phyloP scores from a whole-genome alignment of 2,888 invertebrate genomes.

The Patella depressa region DNA sequence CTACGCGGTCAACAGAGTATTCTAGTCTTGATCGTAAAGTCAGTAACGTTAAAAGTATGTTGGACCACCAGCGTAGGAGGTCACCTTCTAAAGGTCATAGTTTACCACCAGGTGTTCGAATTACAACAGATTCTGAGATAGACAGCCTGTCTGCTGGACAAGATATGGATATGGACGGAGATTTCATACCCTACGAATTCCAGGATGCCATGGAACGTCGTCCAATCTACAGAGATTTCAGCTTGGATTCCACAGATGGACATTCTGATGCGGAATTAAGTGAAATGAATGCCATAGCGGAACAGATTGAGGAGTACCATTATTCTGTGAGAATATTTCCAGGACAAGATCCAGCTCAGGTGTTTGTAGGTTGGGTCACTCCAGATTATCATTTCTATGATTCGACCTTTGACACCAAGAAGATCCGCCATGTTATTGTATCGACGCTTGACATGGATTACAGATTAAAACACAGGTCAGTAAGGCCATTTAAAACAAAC shows the following conservation, averaged over 20 bases:
- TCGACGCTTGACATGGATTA: conserved; percentile 74
- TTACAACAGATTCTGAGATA: conserved; percentile 35
- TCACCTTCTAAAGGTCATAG: conserved; percentile 30
- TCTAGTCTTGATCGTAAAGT: conserved; percentile 57
- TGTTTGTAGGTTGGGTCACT: conserved; percentile 99
- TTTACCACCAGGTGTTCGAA: conserved; percentile 18
- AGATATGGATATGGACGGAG: conserved; percentile 39
- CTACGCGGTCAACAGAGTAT: conserved; percentile 59
- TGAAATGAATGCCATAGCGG: conserved; percentile 67
- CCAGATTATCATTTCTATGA: conserved; percentile 83
- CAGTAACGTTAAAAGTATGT: conserved; percentile 23
- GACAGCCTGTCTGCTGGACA: conserved; percentile 32
- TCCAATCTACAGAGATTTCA: conserved; percentile 46
- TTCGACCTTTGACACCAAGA: conserved; percentile 67
- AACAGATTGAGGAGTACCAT: conserved; percentile 94
- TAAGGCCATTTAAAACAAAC: neutral
- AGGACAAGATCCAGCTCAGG: conserved; percentile 93
- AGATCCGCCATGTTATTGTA: conserved; percentile 66
- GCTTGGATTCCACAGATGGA: conserved; percentile 60
- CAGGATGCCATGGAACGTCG: conserved; percentile 58
- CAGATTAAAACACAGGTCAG: conserved; percentile 78
- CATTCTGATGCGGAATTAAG: conserved; percentile 62
- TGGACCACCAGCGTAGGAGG: conserved; percentile 28
- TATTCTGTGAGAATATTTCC: conserved; percentile 89
- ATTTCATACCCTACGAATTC: conserved; percentile 64